Evolutionary conservation across 2,797 vertebrate species (phyloP).

Genomic region (Ctenosaura bakeri): DNA sequence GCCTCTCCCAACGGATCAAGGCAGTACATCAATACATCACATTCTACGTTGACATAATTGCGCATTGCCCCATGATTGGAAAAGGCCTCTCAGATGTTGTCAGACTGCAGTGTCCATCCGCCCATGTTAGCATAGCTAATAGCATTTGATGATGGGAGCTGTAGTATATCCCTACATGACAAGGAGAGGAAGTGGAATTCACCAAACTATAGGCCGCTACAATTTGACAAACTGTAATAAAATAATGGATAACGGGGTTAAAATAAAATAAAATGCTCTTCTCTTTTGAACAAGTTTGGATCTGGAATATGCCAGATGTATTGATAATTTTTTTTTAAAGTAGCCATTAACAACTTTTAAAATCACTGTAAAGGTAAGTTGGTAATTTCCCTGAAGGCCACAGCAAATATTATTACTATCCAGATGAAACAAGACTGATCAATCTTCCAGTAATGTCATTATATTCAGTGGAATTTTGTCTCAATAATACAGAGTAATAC

Average conservation of each 20-base stretch:
- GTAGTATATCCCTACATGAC: no score
- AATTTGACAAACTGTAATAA: no score
- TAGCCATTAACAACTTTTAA: neutral
- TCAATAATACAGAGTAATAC: neutral
- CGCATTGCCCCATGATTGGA: neutral
- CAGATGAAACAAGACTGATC: neutral
- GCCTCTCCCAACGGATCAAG: no score
- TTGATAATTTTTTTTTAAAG: neutral
- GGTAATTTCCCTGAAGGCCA: neutral
- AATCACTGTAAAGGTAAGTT: neutral
- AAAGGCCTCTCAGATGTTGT: no score
- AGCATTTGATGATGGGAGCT: no score
- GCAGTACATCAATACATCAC: no score
- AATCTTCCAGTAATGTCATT: neutral
- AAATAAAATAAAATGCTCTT: neutral
- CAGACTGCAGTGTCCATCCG: no score
- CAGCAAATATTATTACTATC: neutral
- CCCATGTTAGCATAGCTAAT: no score
- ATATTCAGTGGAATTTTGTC: neutral
- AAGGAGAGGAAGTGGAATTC: no score
- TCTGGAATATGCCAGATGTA: neutral
- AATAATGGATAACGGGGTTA: neutral
- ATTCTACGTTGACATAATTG: no score
- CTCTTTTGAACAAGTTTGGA: neutral
- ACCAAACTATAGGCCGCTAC: no score